Evolutionary conservation across 2,797 vertebrate species (phyloP).

Genomic region (Neosilurus hyrtlii): DNA sequence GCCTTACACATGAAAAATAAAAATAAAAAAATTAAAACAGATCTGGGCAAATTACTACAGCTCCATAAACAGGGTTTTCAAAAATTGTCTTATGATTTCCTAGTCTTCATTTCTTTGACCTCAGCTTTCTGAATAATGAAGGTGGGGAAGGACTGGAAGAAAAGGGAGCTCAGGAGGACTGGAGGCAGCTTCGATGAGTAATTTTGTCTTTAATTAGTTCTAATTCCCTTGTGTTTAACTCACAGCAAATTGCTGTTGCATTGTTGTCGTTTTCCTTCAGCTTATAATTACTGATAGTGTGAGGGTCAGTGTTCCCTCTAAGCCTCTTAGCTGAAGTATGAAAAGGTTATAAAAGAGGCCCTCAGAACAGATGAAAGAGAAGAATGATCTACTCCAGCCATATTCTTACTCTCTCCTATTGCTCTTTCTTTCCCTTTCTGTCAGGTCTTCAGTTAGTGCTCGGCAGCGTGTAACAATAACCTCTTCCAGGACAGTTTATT

Average conservation of each 20-base stretch:
- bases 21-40: conserved; percentile 36
- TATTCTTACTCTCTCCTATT: conserved; percentile 7
- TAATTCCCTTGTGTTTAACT: conserved; percentile 69
- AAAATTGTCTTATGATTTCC: conserved; percentile 33
- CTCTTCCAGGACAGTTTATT: conserved; percentile 73
- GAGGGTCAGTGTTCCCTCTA: conserved; percentile 70
- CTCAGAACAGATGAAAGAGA: conserved; percentile 55
- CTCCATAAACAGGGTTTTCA: background rate
- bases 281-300: conserved; percentile 72
- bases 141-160: conserved; percentile 52
- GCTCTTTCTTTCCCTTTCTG: conserved; percentile 8
- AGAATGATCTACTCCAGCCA: conserved; percentile 26
- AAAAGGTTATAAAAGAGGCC: conserved; percentile 52
- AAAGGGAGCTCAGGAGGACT: conserved; percentile 41
- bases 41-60: conserved; percentile 26
- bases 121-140: conserved; percentile 51
- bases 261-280: conserved; percentile 57
- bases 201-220: conserved; percentile 72
- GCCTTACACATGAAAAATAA: conserved; percentile 56
- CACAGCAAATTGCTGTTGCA: conserved; percentile 64
- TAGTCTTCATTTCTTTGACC: conserved; percentile 59
- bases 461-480: conserved; percentile 66
- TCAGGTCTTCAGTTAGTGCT: conserved; percentile 53
- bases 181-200: conserved; percentile 71
- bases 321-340: conserved; percentile 72